Conservation (phyloP, 2,113 vertebrate genomes). For the Bubo blakistoni region DNA sequence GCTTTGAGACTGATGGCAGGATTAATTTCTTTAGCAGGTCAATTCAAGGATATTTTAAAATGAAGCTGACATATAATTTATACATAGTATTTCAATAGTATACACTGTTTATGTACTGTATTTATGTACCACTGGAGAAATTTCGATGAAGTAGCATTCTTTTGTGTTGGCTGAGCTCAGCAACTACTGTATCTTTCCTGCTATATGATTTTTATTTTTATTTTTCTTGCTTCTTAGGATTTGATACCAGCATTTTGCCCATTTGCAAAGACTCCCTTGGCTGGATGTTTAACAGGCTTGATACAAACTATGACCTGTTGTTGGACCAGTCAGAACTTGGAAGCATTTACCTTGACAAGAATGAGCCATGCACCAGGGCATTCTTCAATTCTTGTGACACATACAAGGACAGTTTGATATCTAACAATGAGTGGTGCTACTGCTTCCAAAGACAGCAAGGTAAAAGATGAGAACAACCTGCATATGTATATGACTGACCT, state of each 20-base stretch:
- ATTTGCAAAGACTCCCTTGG: slow-evolving; percentile 94
- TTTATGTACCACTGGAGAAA: not conserved
- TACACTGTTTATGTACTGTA: not conserved
- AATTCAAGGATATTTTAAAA: not conserved
- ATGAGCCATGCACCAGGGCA: slow-evolving; percentile 84
- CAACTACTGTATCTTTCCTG: not conserved
- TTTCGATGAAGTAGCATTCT: not conserved
- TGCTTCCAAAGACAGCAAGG: slow-evolving; percentile 98
- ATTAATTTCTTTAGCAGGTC: not conserved
- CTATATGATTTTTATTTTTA: not conserved
- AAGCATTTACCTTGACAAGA: slow-evolving; percentile 90
- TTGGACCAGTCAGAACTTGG: slow-evolving; percentile 91
- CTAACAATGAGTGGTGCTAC: slow-evolving; percentile 96
- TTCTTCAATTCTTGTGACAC: slow-evolving; percentile 95
- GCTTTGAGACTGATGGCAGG: not conserved
- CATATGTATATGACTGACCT: not conserved
- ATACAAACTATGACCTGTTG: slow-evolving; percentile 91
- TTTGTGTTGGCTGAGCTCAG: not conserved
- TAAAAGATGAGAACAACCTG: slow-evolving; percentile 53
- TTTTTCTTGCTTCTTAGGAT: slow-evolving; percentile 71
- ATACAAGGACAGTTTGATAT: slow-evolving; percentile 86
- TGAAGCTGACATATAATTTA: not conserved
- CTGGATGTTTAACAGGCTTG: slow-evolving; percentile 97
- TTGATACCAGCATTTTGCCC: slow-evolving; percentile 87
- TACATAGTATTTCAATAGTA: not conserved